Conservation (phyloP, 2,797 vertebrate genomes). For the Sebastes oblongus region DNA sequence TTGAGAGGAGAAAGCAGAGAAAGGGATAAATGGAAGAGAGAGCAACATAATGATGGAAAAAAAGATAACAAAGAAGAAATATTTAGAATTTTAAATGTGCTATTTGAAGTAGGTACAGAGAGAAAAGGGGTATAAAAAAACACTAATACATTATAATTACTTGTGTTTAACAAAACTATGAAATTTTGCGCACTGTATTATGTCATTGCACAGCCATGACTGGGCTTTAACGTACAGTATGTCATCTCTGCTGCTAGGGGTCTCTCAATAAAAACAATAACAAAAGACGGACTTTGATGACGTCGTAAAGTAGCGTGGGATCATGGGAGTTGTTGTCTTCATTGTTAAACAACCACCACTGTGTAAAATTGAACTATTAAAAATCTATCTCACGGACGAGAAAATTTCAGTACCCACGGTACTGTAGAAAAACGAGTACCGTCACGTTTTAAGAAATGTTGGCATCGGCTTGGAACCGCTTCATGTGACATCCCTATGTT, state of each 20-base stretch:
- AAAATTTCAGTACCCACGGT: too few relatives aligned
- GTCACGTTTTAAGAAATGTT: too few relatives aligned
- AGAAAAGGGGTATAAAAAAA: not conserved
- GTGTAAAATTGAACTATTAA: fast-evolving
- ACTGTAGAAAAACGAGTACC: too few relatives aligned
- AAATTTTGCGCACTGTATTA: too few relatives aligned
- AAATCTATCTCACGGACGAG: too few relatives aligned
- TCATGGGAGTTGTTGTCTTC: not conserved
- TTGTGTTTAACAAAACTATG: not conserved
- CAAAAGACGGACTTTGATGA: too few relatives aligned
- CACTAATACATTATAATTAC: not conserved
- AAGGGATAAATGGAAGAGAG: not conserved
- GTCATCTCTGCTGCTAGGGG: fast-evolving
- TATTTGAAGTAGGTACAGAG: not conserved
- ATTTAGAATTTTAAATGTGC: not conserved
- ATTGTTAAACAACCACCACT: not conserved
- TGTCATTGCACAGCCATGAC: too few relatives aligned
- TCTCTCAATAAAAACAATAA: too few relatives aligned
- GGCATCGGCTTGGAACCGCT: too few relatives aligned
- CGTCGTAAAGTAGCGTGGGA: not conserved
- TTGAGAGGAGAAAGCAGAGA: not conserved
- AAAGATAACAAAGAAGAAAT: not conserved
- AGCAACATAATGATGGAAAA: not conserved
- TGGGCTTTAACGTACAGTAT: too few relatives aligned
- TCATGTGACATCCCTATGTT: too few relatives aligned